Conservation (phyloP, 2,113 vertebrate species). For the Zapornia atra region DNA sequence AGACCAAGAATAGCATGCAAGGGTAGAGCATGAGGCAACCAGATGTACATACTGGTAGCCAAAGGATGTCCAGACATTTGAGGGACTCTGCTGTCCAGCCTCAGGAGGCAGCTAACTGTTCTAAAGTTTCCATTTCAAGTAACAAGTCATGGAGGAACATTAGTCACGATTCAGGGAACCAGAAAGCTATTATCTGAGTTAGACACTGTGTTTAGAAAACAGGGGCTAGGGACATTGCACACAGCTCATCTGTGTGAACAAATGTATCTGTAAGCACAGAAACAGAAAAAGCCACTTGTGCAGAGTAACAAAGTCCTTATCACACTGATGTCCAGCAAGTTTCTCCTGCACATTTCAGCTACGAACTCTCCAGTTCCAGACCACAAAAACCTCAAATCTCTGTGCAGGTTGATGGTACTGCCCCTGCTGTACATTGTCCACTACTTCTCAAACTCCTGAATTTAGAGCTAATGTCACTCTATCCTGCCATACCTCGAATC, state of each 20-base stretch:
- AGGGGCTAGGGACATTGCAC: neutral
- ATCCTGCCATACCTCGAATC: neutral
- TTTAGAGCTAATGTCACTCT: neutral
- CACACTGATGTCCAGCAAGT: neutral
- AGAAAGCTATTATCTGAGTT: neutral
- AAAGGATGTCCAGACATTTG: neutral
- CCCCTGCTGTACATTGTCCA: neutral
- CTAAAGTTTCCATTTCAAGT: conserved; percentile 5
- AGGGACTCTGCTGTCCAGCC: neutral
- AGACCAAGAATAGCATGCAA: neutral
- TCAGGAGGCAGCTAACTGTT: neutral
- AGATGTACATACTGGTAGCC: neutral
- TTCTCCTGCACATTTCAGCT: neutral
- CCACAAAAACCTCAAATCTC: neutral
- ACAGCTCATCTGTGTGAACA: neutral
- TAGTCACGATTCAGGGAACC: conserved; percentile 12
- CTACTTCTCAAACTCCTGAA: neutral
- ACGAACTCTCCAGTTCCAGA: neutral
- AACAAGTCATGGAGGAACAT: conserved; percentile 8
- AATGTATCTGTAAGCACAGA: neutral
- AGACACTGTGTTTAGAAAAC: neutral
- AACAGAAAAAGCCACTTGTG: neutral
- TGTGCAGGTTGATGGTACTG: neutral
- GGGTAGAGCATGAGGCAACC: neutral
- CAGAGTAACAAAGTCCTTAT: neutral